A percentile compares a stretch with the other conserved stretches of the same genome.
phyloP scores from a whole-genome alignment of 37 sponge, comb jelly and placozoan species.

The Dysidea cf. avara region DNA sequence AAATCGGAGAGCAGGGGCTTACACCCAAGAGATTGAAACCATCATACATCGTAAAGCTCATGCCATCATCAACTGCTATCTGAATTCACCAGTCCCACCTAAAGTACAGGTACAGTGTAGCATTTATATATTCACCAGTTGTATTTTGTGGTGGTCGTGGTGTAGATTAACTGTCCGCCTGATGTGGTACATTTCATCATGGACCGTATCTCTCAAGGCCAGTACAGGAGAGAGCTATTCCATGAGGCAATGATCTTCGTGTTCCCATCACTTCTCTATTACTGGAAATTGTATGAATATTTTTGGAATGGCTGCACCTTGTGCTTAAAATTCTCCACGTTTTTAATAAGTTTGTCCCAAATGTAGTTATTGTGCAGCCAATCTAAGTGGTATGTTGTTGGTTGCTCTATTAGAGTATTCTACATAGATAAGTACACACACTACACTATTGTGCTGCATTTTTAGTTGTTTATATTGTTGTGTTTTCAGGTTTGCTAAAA shows the following conservation, averaged over 20 bases:
- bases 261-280: conserved; percentile 67
- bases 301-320: no score
- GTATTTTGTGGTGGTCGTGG: not conserved
- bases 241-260: conserved; percentile 85
- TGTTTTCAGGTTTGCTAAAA: no score
- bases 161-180: conserved; percentile 64
- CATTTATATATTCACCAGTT: not conserved
- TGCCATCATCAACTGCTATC: conserved; percentile 86
- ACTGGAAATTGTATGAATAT: conserved; percentile 93
- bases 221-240: conserved; percentile 76
- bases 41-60: conserved; percentile 84
- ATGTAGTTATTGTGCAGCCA: no score
- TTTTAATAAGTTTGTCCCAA: no score
- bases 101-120: conserved; percentile 51
- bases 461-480: no score
- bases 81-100: conserved; percentile 80
- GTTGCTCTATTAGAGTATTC: no score
- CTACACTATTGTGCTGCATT: no score
- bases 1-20: conserved; percentile 23
- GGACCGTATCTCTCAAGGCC: conserved; percentile 44
- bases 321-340: no score
- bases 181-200: conserved; percentile 61
- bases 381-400: no score
- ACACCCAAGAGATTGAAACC: conserved; percentile 64
- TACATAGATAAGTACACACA: no score